Evolutionary conservation across 92 coral and sea anemone species (phyloP), one percentile per base, ranked within the genome.

Genomic region (Nematostella vectensis): DNA sequence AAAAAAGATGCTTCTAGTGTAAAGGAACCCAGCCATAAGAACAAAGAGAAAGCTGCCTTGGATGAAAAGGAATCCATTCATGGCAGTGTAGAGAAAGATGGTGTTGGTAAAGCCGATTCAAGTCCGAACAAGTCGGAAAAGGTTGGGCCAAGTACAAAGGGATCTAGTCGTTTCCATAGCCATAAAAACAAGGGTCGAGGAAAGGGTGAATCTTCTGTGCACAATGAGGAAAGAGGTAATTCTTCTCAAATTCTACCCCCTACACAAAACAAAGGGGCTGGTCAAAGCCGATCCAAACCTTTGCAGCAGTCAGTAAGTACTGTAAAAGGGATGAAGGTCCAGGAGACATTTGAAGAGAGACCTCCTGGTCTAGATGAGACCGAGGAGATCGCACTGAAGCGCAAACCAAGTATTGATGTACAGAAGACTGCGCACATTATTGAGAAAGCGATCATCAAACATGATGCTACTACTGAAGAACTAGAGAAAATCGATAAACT

Each of bases 391-490:
- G 23, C 23, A 9, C 18, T 45, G 51, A 45, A 45, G 51, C 23
- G 18, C 17, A 45, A 45, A 45, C 18, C 51, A 17, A 66, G 40
- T 19, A 9, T 54, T 3, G 72, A 66, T 17, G 55, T 66, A 20
- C 59, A 54, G 48, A 55, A 47, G 23, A 66, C 72, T 16, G 72
- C 57, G n/a, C 45, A 44, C 19, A 38, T 66, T 18, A 55, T 66
- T 9, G 37, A 47, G 23, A 39, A 55, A 19, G 72, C 57, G 29
- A 50, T 66, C 23, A 48, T 49, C 12, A 47, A 42, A 27, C 29
- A 55, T 31, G 57, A 66, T 29, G 42, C 63, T 15, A 55, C 62
- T 11, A 66, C 63, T 2, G 55, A 66, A 40, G 62, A 47, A 18
- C 56, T 66, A 3, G 44, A 51, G 0, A 54, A 54, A 16, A 52